Base-by-base conservation (phyloP, 2,797 vertebrate genomes). In the Meriones psammophilus region DNA sequence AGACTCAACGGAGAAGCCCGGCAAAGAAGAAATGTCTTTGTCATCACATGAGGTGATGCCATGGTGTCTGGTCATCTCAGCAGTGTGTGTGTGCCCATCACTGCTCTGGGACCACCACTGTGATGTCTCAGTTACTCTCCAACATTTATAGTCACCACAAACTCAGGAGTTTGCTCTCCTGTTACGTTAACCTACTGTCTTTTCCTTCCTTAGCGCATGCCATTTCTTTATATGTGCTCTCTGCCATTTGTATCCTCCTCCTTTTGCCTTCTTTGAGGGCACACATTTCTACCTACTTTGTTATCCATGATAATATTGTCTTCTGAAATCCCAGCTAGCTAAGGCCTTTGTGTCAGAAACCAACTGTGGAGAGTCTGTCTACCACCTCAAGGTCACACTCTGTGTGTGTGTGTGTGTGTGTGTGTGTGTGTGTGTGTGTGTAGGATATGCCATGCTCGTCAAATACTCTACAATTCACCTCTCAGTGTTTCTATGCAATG, bases 171-270 rank as follows among this genome's bases (percentile, higher is more conserved):
- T 66, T 39, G 15, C 58, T n/a, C 7, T 58, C 56, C 79, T 30
- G 0, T 5, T 7, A 0, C 9, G 4, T 22, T 50, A 10, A 28
- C 5, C 30, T 26, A 39, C 26, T 20, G 62, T 17, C 13, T 54
- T 26, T 78, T 60, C 42, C 17, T 73, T 74, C 73, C 28, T 62
- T 39, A 14, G 17, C 5, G 7, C 18, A 5, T 10, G 71, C 13
- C 10, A 18, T 66, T 36, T 78, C 92, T 73, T 69, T 8, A 33
- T 12, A 17, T 2, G 15, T 18, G 26, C 54, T 13, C 14, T 69
- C 64, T 9, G 10, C 42, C 69, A 7, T 33, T 58, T 33, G 1
- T 13, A 68, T 56, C 3, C 24, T 91, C 54, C 18, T 42, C 50
- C 6, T 84, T 83, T 56, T 69, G 15, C 66, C 36, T 83, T 92